Evolutionary conservation across 2,888 invertebrate species (phyloP), one percentile per base, ranked within the genome.

Genomic region (Ferrisia virgata): DNA sequence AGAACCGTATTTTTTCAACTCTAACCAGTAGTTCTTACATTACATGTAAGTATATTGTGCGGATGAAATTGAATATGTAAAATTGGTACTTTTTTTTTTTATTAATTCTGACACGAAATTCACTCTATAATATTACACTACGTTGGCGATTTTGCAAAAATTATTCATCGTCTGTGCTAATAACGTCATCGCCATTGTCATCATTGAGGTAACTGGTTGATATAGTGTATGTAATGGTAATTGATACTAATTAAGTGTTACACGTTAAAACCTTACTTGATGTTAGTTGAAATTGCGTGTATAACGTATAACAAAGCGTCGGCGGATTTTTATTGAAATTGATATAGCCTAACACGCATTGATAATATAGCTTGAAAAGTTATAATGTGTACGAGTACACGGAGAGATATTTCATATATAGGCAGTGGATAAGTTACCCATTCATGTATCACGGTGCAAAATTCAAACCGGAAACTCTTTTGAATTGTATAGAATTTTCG

Each of bases 241-340:
- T 64, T 64, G 64, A 64, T 64, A 64, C 64, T 64, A 64, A 64
- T 64, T 64, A 64, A 64, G 64, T 28, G 64, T 64, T 64, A 64
- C 64, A 64, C 28, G 64, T 64, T 28, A 64, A 64, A 64, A 28
- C 28, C 64, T 64, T 25, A 15, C 28, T 28, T n/a, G 31, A 64
- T 64, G 64, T 15, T 28, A 64, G 53, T 53, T 53, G 22, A 22
- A 53, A 53, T 53, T 8, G 53, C 8, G 8, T 8, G 36, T 18
- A 53, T 53, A 53, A 36, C 36, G 36, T 18, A 53, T 53, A 53
- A 64, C 28, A 0, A 64, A 64, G 64, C 64, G 64, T 64, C 64
- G 64, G 64, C 15, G 64, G 64, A 64, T 64, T 64, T 64, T 64
- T 64, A 64, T 64, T 64, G 64, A 64, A 64, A 64, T 64, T 64